These are phyloP conservation scores for Bimastos eiseni DNA, from an alignment of 2,888 invertebrate species.

Conservation along the genomic window DNA sequence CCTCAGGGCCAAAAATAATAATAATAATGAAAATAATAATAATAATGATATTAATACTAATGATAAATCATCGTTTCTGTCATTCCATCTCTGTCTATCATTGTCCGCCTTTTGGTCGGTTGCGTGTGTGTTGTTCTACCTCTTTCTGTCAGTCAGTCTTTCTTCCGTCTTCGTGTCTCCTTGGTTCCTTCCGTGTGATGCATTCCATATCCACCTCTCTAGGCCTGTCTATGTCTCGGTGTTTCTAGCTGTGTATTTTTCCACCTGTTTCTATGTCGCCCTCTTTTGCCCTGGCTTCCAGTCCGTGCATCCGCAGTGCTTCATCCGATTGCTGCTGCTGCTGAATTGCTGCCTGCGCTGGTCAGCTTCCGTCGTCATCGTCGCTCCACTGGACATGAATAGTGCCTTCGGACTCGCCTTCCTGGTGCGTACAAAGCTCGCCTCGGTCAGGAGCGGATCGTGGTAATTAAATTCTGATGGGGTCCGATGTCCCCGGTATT, in stretches of 20 bases:
- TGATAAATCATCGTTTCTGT: too few relatives aligned
- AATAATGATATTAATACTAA: too few relatives aligned
- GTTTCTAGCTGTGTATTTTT: too few relatives aligned
- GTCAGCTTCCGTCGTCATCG: not conserved
- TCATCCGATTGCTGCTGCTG: not conserved
- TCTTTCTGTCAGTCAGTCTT: not conserved
- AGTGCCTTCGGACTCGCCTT: not conserved
- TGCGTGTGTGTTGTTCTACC: too few relatives aligned
- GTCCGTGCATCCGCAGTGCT: not conserved
- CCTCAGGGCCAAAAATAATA: too few relatives aligned
- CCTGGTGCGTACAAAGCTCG: not conserved
- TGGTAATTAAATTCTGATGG: conserved; percentile 13
- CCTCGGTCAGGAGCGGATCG: not conserved
- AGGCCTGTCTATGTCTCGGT: too few relatives aligned
- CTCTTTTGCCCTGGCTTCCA: not conserved
- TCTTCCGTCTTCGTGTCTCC: not conserved
- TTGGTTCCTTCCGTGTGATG: too few relatives aligned
- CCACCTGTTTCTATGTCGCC: not conserved
- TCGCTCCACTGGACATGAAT: conserved; percentile 3
- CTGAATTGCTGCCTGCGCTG: not conserved
- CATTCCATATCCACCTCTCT: too few relatives aligned
- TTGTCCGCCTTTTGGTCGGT: too few relatives aligned
- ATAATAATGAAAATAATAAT: too few relatives aligned
- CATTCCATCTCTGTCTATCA: too few relatives aligned
- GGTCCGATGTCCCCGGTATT: not conserved